phyloP scores from a whole-genome alignment of 2,888 invertebrate genomes.

The Mimachlamys varia region DNA sequence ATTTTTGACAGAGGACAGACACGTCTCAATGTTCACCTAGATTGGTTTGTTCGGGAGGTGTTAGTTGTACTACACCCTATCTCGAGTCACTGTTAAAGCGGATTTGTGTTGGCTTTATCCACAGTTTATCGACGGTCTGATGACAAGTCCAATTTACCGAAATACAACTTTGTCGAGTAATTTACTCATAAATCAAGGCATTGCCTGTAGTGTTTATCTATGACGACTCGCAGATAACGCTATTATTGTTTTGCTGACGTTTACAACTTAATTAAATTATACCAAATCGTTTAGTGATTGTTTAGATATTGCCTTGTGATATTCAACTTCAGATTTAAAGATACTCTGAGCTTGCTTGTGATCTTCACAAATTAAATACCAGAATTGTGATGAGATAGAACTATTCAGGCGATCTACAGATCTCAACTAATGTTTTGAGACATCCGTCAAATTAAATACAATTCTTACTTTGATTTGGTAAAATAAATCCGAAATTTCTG shows the following conservation, averaged over 20 bases:
- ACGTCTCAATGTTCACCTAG: not conserved
- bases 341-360: not conserved
- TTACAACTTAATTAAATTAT: constrained; percentile 33
- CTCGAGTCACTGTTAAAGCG: not conserved
- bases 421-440: not conserved
- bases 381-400: not conserved
- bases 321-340: not conserved
- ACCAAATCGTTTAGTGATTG: not conserved
- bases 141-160: not conserved
- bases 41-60: not conserved
- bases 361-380: constrained; percentile 32
- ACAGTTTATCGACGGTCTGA: not conserved
- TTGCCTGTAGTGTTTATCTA: not conserved
- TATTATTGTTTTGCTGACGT: not conserved
- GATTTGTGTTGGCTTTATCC: not conserved
- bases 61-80: not conserved
- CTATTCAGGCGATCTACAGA: constrained; percentile 12
- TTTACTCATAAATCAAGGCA: not conserved
- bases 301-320: not conserved
- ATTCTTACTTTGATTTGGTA: not conserved
- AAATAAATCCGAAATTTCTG: not conserved
- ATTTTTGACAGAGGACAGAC: not conserved
- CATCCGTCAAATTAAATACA: not conserved
- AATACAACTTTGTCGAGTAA: not conserved
- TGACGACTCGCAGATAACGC: not conserved